A percentile compares a stretch with the other conserved stretches of the same genome.
phyloP scores from a whole-genome alignment of 1,140 invertebrate species.

The Drosophila subpulchrella region DNA sequence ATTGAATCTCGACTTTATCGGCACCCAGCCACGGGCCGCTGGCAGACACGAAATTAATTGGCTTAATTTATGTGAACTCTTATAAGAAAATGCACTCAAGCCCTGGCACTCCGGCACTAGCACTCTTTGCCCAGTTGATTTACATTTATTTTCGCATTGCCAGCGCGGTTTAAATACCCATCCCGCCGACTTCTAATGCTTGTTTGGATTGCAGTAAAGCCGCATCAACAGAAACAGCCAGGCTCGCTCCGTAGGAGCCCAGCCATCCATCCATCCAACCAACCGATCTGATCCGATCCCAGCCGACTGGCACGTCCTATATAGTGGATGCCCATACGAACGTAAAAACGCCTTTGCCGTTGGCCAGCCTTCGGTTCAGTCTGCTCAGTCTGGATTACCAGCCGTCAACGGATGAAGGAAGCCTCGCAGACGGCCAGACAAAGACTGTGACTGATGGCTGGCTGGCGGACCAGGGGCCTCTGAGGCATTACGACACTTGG shows the following conservation, averaged over 20 bases:
- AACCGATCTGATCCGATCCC: too few species aligned
- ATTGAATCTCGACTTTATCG: constrained; percentile 76
- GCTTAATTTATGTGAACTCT: constrained; percentile 69
- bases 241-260: constrained; percentile 1
- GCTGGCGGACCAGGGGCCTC: constrained; percentile 32
- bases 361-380: constrained; percentile 24
- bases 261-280: constrained; percentile 17
- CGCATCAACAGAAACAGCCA: constrained; percentile 15
- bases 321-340: neutral
- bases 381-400: constrained; percentile 47
- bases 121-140: constrained; percentile 35
- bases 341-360: constrained; percentile 37
- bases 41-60: constrained; percentile 71
- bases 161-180: constrained; percentile 46
- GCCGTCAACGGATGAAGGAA: constrained; percentile 52
- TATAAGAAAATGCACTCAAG: constrained; percentile 56
- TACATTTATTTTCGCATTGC: constrained; percentile 46
- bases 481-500: constrained; percentile 8
- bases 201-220: constrained; percentile 30
- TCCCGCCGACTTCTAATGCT: constrained; percentile 36
- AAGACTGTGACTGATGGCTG: constrained; percentile 68
- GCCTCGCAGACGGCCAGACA: constrained; percentile 40
- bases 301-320: constrained; percentile 12
- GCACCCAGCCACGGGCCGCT: constrained; percentile 58
- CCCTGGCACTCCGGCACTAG: neutral